These are phyloP conservation scores for Schizotus pectinicornis DNA, from an alignment of 2,888 invertebrate species.

Conservation along the genomic window DNA sequence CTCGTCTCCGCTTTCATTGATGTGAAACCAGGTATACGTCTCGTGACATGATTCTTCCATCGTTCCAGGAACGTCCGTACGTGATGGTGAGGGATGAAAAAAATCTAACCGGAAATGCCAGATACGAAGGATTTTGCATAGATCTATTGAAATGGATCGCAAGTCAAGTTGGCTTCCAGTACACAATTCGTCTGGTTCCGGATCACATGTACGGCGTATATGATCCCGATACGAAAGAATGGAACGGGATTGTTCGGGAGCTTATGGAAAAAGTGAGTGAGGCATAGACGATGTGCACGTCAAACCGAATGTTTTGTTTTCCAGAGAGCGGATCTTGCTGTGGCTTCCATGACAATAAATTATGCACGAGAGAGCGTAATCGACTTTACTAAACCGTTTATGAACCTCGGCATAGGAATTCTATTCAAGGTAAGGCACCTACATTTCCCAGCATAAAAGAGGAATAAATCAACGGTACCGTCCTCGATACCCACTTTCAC, in stretches of 20 bases:
- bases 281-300: neutral
- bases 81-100: constrained; percentile 87
- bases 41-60: constrained; percentile 1
- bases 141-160: constrained; percentile 86
- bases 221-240: constrained; percentile 84
- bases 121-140: constrained; percentile 91
- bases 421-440: constrained; percentile 79
- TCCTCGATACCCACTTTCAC: no score
- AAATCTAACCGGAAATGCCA: constrained; percentile 85
- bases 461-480: no score
- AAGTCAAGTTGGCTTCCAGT: constrained; percentile 85
- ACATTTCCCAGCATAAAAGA: neutral
- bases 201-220: constrained; percentile 90
- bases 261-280: constrained; percentile 80
- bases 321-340: constrained; percentile 93
- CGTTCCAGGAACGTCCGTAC: constrained; percentile 82
- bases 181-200: constrained; percentile 81
- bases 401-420: constrained; percentile 97
- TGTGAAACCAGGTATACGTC: neutral
- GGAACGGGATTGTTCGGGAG: constrained; percentile 90
- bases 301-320: constrained; percentile 26
- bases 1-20: neutral
- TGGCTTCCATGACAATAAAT: constrained; percentile 97
- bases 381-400: constrained; percentile 98
- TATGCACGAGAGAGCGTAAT: constrained; percentile 94